These are phyloP conservation scores for Galeopsomyia nigrocyanea DNA, from an alignment of 2,888 invertebrate species.

Conservation along the genomic window DNA sequence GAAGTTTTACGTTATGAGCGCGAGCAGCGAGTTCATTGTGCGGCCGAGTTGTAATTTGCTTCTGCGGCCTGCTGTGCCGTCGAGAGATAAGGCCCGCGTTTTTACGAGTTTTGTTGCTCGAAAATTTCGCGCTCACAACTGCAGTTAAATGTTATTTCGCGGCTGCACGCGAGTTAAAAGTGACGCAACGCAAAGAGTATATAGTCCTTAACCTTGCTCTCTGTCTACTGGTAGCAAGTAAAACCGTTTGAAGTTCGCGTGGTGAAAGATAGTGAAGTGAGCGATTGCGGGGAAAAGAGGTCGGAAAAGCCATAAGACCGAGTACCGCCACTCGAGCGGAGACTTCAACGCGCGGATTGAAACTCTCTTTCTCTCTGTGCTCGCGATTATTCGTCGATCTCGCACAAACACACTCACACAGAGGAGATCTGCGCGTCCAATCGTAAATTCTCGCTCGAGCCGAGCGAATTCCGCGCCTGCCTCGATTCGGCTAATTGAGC, in stretches of 20 bases:
- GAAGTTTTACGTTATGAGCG: slow-evolving; percentile 41
- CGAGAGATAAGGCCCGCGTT: neutral
- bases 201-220: neutral
- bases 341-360: slow-evolving; percentile 49
- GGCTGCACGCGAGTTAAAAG: neutral
- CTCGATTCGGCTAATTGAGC: slow-evolving; percentile 2
- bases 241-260: neutral
- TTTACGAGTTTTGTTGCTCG: neutral
- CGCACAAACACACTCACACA: too few species aligned
- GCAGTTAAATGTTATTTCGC: neutral
- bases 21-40: slow-evolving; percentile 26
- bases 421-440: slow-evolving; percentile 14
- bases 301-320: slow-evolving; percentile 32
- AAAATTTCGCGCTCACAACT: neutral
- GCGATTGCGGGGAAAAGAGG: slow-evolving; percentile 3
- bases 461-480: slow-evolving; percentile 7
- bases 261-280: neutral
- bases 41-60: slow-evolving; percentile 35
- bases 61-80: slow-evolving; percentile 18
- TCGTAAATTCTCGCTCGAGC: slow-evolving; percentile 29
- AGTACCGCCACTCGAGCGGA: slow-evolving; percentile 21
- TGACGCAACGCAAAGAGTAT: slow-evolving; percentile 2
- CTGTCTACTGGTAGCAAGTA: neutral
- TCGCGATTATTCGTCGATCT: neutral
- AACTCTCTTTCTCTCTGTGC: slow-evolving; percentile 45